These are phyloP conservation scores for Percopsis transmontana DNA, from an alignment of 2,113 vertebrate genomes.

Conservation along the genomic window DNA sequence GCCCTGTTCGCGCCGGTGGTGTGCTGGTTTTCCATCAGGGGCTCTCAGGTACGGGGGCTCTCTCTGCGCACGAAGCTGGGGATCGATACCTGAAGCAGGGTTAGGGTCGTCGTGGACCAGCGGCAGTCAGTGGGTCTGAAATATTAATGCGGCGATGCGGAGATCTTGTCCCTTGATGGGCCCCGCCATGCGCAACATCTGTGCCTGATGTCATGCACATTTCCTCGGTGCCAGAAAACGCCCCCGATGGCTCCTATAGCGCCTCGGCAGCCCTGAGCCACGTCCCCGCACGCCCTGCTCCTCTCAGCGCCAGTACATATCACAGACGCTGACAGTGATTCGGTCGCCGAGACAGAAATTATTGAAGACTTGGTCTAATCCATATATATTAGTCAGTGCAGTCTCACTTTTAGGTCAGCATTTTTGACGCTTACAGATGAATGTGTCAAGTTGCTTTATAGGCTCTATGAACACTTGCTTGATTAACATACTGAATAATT, in stretches of 20 bases:
- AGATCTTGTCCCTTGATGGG: constrained; percentile 71
- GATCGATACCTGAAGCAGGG: constrained; percentile 37
- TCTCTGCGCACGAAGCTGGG: constrained; percentile 40
- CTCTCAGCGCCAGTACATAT: constrained; percentile 61
- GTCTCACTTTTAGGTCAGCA: constrained; percentile 65
- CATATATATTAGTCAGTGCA: constrained; percentile 61
- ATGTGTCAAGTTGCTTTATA: constrained; percentile 62
- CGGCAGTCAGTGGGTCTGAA: constrained; percentile 72
- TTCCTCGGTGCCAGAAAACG: constrained; percentile 66
- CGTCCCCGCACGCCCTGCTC: constrained; percentile 37
- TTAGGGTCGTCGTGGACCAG: constrained; percentile 48
- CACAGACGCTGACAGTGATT: constrained; percentile 46
- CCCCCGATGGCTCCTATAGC: constrained; percentile 56
- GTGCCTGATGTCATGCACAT: constrained; percentile 73
- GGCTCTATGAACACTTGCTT: constrained; percentile 50
- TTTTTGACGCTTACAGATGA: constrained; percentile 63
- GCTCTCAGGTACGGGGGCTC: neutral
- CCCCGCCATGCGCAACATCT: constrained; percentile 75
- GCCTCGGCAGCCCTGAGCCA: constrained; percentile 45
- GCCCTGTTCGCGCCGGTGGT: neutral
- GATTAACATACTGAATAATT: constrained; percentile 45
- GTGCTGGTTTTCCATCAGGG: neutral
- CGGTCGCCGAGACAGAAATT: constrained; percentile 50
- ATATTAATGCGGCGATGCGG: constrained; percentile 75
- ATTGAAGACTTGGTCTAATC: constrained; percentile 67